Evolutionary conservation across 2,888 invertebrate genomes (phyloP).

Genomic region (Himalopsyche anomala): DNA sequence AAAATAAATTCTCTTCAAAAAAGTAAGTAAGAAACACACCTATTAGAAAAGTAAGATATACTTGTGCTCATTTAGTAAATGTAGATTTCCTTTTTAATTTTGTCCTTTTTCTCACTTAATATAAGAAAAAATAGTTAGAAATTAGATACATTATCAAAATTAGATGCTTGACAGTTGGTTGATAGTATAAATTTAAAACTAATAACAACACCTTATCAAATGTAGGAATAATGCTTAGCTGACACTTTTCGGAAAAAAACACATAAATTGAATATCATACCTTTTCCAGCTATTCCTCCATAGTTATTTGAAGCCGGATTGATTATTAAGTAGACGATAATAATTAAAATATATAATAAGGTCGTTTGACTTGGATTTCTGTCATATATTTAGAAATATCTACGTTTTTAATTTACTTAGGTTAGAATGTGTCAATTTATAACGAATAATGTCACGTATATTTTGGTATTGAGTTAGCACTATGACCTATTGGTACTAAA

Average conservation of each 20-base stretch:
- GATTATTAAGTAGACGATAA: not conserved
- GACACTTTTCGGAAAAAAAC: not conserved
- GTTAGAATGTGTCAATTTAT: constrained; percentile 49
- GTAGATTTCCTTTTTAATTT: too few species aligned
- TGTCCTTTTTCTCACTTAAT: too few species aligned
- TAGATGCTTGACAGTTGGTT: not conserved
- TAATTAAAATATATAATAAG: not conserved
- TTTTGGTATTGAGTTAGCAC: not conserved
- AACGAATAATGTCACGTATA: constrained; percentile 46
- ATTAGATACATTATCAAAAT: not conserved
- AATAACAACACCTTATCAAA: not conserved
- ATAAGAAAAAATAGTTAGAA: too few species aligned
- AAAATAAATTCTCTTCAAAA: too few species aligned
- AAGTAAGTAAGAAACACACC: too few species aligned
- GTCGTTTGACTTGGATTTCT: not conserved
- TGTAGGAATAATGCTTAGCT: not conserved
- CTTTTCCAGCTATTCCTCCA: constrained; percentile 14
- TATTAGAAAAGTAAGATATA: too few species aligned
- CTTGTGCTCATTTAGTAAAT: too few species aligned
- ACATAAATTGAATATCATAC: not conserved
- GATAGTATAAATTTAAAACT: not conserved
- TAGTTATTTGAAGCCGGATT: not conserved
- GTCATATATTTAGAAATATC: constrained; percentile 25
- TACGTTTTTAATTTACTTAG: constrained; percentile 43
- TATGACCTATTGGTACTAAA: not conserved